Conservation (phyloP, 2,888 invertebrate genomes). For the Chironomus tentans region DNA sequence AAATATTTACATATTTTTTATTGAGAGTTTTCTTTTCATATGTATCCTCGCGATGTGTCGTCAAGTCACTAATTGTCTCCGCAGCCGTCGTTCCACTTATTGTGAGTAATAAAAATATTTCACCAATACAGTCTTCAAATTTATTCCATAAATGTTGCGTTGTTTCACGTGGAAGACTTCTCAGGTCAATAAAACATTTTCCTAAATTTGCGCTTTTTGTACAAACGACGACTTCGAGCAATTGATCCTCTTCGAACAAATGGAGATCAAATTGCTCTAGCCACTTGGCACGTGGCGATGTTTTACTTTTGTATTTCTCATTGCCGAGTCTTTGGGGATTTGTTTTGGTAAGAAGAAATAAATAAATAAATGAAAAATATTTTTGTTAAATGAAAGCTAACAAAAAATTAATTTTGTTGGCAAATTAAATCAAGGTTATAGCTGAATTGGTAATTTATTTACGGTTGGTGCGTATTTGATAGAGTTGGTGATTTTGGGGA, state of each 20-base stretch:
- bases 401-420: neutral
- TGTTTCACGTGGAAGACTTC: constrained; percentile 72
- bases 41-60: constrained; percentile 72
- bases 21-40: constrained; percentile 55
- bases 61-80: constrained; percentile 86
- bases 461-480: neutral
- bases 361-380: neutral
- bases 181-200: constrained; percentile 79
- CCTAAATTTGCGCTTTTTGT: constrained; percentile 40
- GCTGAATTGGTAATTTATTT: neutral
- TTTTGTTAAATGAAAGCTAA: neutral
- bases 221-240: constrained; percentile 85
- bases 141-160: constrained; percentile 86
- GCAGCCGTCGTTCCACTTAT: constrained; percentile 91
- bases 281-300: constrained; percentile 82
- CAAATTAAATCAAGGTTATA: neutral
- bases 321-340: constrained; percentile 67
- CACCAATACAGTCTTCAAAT: constrained; percentile 78
- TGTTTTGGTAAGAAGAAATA: too few relatives aligned
- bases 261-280: constrained; percentile 96
- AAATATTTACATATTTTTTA: constrained; percentile 58
- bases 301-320: constrained; percentile 95
- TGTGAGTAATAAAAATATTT: constrained; percentile 80
- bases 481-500: too few relatives aligned
- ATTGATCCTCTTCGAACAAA: constrained; percentile 88